These are phyloP conservation scores for Tapera naevia DNA, from an alignment of 2,797 vertebrate genomes.

Conservation along the genomic window DNA sequence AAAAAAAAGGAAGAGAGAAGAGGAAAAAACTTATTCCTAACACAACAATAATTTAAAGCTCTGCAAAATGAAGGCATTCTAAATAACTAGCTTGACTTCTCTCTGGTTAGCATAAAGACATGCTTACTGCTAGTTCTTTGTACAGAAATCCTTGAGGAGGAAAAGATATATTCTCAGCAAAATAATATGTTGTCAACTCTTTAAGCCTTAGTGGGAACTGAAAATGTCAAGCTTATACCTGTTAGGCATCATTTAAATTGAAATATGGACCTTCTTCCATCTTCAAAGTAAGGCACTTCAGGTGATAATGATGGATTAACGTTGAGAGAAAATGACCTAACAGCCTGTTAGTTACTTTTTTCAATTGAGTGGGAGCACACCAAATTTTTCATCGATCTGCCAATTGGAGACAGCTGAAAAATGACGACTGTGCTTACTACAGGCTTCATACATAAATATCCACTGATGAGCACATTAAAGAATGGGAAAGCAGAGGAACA, in stretches of 20 bases:
- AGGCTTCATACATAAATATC: slow-evolving; percentile 46
- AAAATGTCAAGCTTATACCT: slow-evolving; percentile 72
- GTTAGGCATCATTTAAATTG: slow-evolving; percentile 73
- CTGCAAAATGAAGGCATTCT: not conserved
- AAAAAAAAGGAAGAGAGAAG: too few species aligned
- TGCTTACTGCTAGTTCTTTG: not conserved
- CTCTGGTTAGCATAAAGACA: slow-evolving; percentile 20
- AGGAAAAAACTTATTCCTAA: not conserved
- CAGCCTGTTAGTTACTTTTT: slow-evolving; percentile 70
- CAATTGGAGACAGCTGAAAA: slow-evolving; percentile 73
- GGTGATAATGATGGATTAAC: slow-evolving; percentile 77
- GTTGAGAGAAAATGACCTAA: slow-evolving; percentile 66
- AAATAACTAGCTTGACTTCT: not conserved
- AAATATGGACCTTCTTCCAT: slow-evolving; percentile 67
- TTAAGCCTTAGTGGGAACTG: slow-evolving; percentile 61
- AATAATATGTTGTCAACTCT: slow-evolving; percentile 64
- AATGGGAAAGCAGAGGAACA: slow-evolving; percentile 23
- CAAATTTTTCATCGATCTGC: slow-evolving; percentile 71
- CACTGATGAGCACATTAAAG: slow-evolving; percentile 60
- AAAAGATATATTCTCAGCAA: slow-evolving; percentile 44
- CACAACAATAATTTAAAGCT: not conserved
- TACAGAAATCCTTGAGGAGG: not conserved
- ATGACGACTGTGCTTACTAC: slow-evolving; percentile 44
- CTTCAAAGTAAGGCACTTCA: slow-evolving; percentile 71
- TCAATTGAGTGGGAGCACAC: slow-evolving; percentile 62